A percentile compares a stretch with the other conserved stretches of the same genome.
phyloP scores from a whole-genome alignment of 2,113 vertebrate species.

The Nothobranchius furzeri region DNA sequence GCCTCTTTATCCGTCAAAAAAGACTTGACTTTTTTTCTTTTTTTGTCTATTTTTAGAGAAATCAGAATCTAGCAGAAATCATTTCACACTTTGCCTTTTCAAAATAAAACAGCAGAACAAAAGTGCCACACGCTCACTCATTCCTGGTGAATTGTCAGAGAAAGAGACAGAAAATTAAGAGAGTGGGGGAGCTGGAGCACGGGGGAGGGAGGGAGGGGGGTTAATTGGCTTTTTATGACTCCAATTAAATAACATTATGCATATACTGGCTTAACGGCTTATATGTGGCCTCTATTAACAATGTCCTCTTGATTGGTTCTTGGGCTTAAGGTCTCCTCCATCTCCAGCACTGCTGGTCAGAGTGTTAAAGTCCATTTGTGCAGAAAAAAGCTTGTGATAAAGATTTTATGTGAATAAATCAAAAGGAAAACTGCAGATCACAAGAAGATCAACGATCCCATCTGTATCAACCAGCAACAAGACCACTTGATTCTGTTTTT shows the following conservation, averaged over 20 bases:
- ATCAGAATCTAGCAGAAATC: constrained; percentile 11
- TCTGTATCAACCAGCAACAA: constrained; percentile 39
- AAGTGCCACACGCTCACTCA: constrained; percentile 23
- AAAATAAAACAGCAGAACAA: constrained; percentile 16
- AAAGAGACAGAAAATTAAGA: constrained; percentile 48
- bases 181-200: constrained; percentile 39
- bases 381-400: constrained; percentile 49
- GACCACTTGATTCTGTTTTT: constrained; percentile 20
- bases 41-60: constrained; percentile 39
- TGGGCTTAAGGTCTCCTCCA: constrained; percentile 79
- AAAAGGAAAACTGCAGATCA: constrained; percentile 51
- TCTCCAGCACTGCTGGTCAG: constrained; percentile 60
- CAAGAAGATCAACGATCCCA: constrained; percentile 53
- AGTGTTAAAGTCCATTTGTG: constrained; percentile 66
- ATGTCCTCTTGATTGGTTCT: constrained; percentile 84
- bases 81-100: constrained; percentile 9
- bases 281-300: constrained; percentile 85
- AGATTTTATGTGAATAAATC: constrained; percentile 54
- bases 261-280: constrained; percentile 84
- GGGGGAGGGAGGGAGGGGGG: constrained; percentile 52
- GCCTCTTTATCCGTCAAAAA: constrained; percentile 7
- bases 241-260: constrained; percentile 87
- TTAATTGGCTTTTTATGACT: constrained; percentile 87
- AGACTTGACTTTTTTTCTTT: not conserved
- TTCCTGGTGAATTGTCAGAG: constrained; percentile 44